Conservation (phyloP, 2,797 vertebrate species). For the Pagetopsis macropterus region DNA sequence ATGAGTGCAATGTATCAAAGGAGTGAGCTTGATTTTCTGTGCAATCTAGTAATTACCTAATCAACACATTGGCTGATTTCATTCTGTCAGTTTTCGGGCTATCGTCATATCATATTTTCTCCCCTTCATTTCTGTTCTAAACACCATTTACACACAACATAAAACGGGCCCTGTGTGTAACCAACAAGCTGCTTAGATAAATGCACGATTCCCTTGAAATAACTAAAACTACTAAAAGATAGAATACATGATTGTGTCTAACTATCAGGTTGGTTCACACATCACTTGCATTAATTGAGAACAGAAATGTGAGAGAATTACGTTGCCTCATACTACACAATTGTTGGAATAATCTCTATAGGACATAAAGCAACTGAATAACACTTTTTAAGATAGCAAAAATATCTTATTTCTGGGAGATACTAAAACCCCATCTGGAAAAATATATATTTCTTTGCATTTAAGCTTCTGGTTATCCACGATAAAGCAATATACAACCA, state of each 20-base stretch:
- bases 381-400: conserved; percentile 3
- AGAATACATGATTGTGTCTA: too few species aligned
- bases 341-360: not conserved
- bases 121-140: conserved; percentile 32
- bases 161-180: not conserved
- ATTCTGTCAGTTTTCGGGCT: conserved; percentile 19
- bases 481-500: not conserved
- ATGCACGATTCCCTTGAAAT: too few species aligned
- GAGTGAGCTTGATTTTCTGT: conserved; percentile 42
- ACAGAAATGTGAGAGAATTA: not conserved
- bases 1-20: conserved; percentile 40
- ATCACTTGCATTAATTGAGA: too few species aligned
- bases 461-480: not conserved
- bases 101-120: too few species aligned
- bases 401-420: not conserved
- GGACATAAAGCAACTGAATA: not conserved
- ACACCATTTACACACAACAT: conserved; percentile 14
- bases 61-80: conserved; percentile 33
- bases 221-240: too few species aligned
- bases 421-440: too few species aligned
- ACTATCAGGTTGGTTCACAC: too few species aligned
- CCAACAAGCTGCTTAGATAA: too few species aligned
- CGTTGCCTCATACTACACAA: not conserved
- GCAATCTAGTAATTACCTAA: conserved; percentile 51
- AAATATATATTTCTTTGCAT: too few species aligned